Percentiles rank a stretch among this genome's conserved stretches.
phyloP scores from a whole-genome alignment of 2,888 invertebrate genomes.

The Dendrolimus pini region DNA sequence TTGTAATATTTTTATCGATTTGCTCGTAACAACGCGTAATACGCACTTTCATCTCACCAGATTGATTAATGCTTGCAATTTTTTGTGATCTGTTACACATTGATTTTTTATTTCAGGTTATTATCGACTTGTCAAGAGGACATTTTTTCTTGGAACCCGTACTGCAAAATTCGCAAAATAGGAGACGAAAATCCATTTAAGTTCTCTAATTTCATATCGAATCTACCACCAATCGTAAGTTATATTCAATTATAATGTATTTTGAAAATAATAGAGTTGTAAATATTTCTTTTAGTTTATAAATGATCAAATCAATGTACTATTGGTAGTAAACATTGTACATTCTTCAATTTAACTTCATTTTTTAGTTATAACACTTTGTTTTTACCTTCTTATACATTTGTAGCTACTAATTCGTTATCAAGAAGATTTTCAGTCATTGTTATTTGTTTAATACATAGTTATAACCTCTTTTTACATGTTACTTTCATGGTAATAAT shows the following conservation, averaged over 20 bases:
- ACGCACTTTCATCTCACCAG: slow-evolving; percentile 4
- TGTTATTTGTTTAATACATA: no score
- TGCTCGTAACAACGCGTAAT: slow-evolving; percentile 17
- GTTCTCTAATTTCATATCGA: slow-evolving; percentile 74
- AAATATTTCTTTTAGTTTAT: no score
- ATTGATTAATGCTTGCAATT: slow-evolving; percentile 7
- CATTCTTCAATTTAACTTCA: no score
- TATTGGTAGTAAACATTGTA: no score
- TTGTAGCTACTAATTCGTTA: no score
- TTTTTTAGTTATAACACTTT: no score
- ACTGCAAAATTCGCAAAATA: slow-evolving; percentile 71
- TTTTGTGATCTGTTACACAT: slow-evolving; percentile 42
- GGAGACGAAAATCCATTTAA: slow-evolving; percentile 74
- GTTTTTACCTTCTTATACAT: no score
- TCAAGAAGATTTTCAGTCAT: no score
- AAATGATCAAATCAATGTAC: no score
- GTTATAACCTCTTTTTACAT: no score
- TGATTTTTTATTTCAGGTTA: slow-evolving; percentile 75
- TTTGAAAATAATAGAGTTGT: not conserved
- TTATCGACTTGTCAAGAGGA: slow-evolving; percentile 74
- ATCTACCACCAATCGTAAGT: slow-evolving; percentile 75
- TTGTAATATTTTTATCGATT: slow-evolving; percentile 22
- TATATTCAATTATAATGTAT: slow-evolving; percentile 9
- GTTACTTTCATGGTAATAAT: no score
- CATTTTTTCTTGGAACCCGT: slow-evolving; percentile 66